Percentiles rank a stretch among this genome's conserved stretches.
Conservation (phyloP, 1,140 invertebrate species). For the Heterodera schachtii region DNA sequence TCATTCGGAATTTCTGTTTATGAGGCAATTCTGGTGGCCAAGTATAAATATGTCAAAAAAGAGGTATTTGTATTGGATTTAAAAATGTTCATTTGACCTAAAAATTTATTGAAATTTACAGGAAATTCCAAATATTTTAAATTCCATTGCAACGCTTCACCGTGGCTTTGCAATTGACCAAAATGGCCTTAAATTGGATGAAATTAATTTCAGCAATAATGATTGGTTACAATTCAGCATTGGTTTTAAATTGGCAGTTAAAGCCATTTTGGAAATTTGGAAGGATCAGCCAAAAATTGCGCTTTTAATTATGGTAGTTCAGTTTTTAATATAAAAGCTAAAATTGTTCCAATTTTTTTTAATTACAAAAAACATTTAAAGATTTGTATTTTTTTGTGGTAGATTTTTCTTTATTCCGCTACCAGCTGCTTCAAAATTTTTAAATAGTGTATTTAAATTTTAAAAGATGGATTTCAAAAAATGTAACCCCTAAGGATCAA, state of each 20-base stretch:
- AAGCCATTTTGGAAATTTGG: neutral
- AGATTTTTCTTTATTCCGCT: too few relatives aligned
- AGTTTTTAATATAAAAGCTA: too few relatives aligned
- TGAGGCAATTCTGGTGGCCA: neutral
- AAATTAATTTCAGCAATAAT: neutral
- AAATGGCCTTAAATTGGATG: neutral
- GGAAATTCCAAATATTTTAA: neutral
- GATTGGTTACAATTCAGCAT: neutral
- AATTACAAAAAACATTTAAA: too few relatives aligned
- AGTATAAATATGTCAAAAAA: neutral
- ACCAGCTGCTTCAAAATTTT: too few relatives aligned
- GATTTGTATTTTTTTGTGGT: too few relatives aligned
- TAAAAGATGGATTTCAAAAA: too few relatives aligned
- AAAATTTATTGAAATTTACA: neutral
- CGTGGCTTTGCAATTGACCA: neutral
- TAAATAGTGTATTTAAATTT: too few relatives aligned
- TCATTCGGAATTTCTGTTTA: neutral
- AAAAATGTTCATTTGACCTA: neutral
- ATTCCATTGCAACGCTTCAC: neutral
- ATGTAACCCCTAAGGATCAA: too few relatives aligned
- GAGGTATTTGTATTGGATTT: neutral
- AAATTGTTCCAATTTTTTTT: too few relatives aligned
- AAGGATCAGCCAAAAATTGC: neutral
- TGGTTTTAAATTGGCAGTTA: neutral
- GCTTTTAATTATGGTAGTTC: neutral